Evolutionary conservation across 2,888 invertebrate species (phyloP).

Genomic region (Diplolepis rosae): DNA sequence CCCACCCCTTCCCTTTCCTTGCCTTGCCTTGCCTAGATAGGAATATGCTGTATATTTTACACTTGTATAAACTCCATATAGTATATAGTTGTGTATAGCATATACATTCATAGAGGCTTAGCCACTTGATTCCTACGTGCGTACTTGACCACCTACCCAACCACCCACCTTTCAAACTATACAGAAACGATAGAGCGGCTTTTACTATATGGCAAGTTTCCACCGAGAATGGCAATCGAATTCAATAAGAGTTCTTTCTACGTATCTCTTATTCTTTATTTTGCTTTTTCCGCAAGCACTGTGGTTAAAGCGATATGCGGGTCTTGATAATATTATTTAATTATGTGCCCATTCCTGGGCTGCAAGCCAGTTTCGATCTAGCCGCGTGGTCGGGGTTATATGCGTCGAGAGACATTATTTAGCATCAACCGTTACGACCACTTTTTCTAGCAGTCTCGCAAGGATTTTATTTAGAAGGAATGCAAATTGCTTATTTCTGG

Average conservation of each 20-base stretch:
- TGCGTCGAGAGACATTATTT: too few relatives aligned
- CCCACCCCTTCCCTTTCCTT: too few relatives aligned
- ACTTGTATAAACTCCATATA: neutral
- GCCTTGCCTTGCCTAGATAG: too few relatives aligned
- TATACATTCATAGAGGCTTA: neutral
- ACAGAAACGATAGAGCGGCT: neutral
- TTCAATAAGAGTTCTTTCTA: neutral
- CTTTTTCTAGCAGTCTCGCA: conserved; percentile 1
- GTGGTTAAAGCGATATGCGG: conserved; percentile 16
- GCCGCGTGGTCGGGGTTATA: conserved; percentile 23
- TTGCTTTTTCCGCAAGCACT: neutral
- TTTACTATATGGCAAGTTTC: too few relatives aligned
- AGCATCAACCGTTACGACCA: conserved; percentile 18
- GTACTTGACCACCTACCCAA: too few relatives aligned
- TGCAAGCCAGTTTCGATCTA: conserved; percentile 12
- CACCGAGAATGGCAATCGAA: neutral
- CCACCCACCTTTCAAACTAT: too few relatives aligned
- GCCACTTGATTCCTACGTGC: neutral
- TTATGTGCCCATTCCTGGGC: conserved; percentile 19
- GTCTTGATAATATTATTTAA: conserved; percentile 29
- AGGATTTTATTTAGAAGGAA: conserved; percentile 26
- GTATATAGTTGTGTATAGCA: neutral
- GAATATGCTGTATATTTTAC: too few relatives aligned
- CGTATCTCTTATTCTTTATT: neutral
- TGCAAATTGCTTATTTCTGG: conserved; percentile 10